Conservation (phyloP, 1,140 invertebrate genomes). For the Eurosta solidaginis region DNA sequence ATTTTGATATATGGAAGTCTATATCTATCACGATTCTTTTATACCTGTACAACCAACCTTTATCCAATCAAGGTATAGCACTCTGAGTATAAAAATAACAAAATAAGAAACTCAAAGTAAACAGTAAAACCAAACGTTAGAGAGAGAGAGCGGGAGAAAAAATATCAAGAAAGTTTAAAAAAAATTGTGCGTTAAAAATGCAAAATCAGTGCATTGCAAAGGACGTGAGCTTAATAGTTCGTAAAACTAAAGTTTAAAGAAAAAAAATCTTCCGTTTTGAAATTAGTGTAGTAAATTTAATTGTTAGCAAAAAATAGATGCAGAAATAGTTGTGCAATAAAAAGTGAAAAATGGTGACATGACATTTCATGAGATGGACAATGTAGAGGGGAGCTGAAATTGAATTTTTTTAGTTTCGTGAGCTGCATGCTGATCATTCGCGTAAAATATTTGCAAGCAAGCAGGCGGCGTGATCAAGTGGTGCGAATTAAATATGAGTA, state of each 20-base stretch:
- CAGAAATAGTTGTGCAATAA: not conserved
- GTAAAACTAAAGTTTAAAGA: not conserved
- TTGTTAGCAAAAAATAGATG: not conserved
- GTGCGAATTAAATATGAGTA: no score
- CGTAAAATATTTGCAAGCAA: constrained; percentile 20
- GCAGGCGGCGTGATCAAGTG: not conserved
- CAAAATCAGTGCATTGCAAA: constrained; percentile 18
- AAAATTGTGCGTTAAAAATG: not conserved
- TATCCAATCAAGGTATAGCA: no score
- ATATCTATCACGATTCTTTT: no score
- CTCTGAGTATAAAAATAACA: not conserved
- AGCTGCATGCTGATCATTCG: constrained; percentile 7
- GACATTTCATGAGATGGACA: not conserved
- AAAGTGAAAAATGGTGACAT: no score
- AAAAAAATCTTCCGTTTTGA: not conserved
- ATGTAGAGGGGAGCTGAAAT: not conserved
- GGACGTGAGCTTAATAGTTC: not conserved
- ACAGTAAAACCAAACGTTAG: no score
- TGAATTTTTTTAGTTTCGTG: not conserved
- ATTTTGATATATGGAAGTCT: no score
- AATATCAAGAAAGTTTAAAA: not conserved
- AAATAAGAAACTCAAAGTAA: not conserved
- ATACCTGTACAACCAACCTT: no score
- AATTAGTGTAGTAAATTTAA: not conserved
- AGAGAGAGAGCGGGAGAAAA: not conserved